phyloP scores from a whole-genome alignment of 2,888 invertebrate species.

The Papilio protenor region DNA sequence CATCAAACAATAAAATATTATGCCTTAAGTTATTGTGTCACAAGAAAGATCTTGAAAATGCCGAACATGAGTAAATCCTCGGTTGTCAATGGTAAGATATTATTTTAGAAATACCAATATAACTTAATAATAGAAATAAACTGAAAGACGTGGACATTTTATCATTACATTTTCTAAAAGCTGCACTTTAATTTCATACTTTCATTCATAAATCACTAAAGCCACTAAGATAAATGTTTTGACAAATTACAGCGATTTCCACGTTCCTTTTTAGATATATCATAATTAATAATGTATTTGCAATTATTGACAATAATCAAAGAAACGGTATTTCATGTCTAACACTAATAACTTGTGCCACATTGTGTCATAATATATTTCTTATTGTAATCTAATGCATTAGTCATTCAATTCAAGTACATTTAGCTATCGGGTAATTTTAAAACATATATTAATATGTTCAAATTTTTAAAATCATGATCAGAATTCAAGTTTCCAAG shows the following conservation, averaged over 20 bases:
- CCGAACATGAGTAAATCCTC: constrained; percentile 77
- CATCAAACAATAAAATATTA: constrained; percentile 72
- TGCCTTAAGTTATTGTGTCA: constrained; percentile 76
- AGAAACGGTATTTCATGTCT: background rate
- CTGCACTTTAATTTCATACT: constrained; percentile 25
- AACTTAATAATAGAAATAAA: background rate
- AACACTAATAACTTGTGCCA: background rate
- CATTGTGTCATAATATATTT: constrained; percentile 8
- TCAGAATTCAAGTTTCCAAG: background rate
- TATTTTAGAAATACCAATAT: constrained; percentile 24
- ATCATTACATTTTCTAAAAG: constrained; percentile 31
- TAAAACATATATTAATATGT: background rate
- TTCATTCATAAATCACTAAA: background rate
- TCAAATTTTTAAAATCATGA: background rate
- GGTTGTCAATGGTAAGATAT: constrained; percentile 76
- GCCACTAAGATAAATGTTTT: background rate
- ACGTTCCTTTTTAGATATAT: background rate
- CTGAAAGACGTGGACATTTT: constrained; percentile 39
- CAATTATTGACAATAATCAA: background rate
- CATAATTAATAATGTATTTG: background rate
- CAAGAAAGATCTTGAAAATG: constrained; percentile 72
- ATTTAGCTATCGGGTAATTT: background rate
- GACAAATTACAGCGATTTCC: background rate
- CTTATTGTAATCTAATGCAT: constrained; percentile 15
- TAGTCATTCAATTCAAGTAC: constrained; percentile 10